phyloP scores from a whole-genome alignment of 2,113 vertebrate genomes.

The Ascaphus truei region DNA sequence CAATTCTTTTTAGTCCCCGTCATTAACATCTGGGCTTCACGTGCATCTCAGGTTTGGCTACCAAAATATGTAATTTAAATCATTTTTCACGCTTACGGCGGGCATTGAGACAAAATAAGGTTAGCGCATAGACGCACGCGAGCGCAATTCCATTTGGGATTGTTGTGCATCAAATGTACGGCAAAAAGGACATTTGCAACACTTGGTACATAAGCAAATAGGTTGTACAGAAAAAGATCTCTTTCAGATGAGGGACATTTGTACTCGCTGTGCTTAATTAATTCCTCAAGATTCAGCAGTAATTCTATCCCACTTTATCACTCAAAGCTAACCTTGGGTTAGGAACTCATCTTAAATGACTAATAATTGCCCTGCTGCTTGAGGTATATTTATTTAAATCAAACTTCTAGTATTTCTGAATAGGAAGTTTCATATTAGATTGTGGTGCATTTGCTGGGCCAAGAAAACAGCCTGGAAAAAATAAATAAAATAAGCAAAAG shows the following conservation, averaged over 20 bases:
- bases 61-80: no score
- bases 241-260: conserved; percentile 16
- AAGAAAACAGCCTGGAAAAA: conserved; percentile 12
- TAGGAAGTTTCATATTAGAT: conserved; percentile 31
- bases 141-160: no score
- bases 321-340: conserved; percentile 59
- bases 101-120: no score
- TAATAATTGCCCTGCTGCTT: conserved; percentile 56
- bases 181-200: no score
- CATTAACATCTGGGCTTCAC: no score
- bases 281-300: conserved; percentile 50
- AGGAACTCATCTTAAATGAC: conserved; percentile 59
- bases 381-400: conserved; percentile 47
- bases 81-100: no score
- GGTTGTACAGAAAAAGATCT: conserved; percentile 16
- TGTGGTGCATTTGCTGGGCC: conserved; percentile 9
- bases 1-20: no score
- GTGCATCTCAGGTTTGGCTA: no score
- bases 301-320: conserved; percentile 52
- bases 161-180: no score
- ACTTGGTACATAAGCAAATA: neutral
- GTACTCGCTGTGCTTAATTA: conserved; percentile 56
- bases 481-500: no score
- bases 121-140: no score
- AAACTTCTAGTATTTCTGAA: conserved; percentile 40